These are phyloP conservation scores for Crocidura indochinensis DNA, from an alignment of 2,797 vertebrate genomes.

Conservation along the genomic window DNA sequence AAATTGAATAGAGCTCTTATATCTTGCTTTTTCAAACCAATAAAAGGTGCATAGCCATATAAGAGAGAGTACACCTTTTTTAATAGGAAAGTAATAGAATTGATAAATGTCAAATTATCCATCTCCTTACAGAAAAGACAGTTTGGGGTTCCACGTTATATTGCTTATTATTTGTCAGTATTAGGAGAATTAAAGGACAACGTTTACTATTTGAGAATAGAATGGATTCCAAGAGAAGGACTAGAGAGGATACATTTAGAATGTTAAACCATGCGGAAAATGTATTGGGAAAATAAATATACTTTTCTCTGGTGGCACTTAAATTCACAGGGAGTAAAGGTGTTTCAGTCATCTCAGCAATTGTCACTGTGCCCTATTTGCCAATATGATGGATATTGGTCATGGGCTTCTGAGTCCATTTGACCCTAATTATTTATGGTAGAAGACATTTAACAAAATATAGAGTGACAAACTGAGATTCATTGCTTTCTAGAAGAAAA, in stretches of 20 bases:
- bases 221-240: constrained; percentile 5
- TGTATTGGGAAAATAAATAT: constrained; percentile 64
- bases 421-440: constrained; percentile 81
- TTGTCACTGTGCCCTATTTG: constrained; percentile 65
- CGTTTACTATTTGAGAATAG: background rate
- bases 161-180: constrained; percentile 37
- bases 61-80: background rate
- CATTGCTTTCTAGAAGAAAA: constrained; percentile 84
- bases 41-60: background rate
- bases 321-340: constrained; percentile 75
- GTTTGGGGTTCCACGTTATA: background rate
- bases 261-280: constrained; percentile 60
- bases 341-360: constrained; percentile 77
- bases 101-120: background rate
- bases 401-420: constrained; percentile 59
- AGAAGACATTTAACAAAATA: constrained; percentile 81
- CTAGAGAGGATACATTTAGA: constrained; percentile 62
- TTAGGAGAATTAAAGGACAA: background rate
- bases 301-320: constrained; percentile 67
- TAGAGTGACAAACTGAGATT: constrained; percentile 79
- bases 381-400: constrained; percentile 76
- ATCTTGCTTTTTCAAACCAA: background rate
- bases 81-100: background rate
- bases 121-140: background rate
- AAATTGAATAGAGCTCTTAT: background rate